Base-by-base conservation (phyloP, 2,113 vertebrate genomes). In the Opisthocomus hoazin region DNA sequence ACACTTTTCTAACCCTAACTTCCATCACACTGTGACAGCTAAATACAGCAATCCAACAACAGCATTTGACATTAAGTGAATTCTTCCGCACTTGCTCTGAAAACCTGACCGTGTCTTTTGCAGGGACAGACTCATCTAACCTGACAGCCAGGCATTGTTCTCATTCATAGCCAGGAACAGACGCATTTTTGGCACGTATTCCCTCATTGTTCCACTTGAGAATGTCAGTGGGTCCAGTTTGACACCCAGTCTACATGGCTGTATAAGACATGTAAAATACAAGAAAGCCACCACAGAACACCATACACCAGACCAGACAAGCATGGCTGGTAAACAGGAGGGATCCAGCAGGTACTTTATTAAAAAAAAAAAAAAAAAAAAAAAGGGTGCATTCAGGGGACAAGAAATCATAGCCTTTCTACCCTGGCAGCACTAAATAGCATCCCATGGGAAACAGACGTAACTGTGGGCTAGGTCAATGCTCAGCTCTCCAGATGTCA, bases 131-230 rank as follows among this genome's bases (percentile, higher is more conserved):
- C 78, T 94, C 88, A 92, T 94, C 69, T 87, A 95, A 92, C 90
- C 78, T 97, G 96, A 96, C 96, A 94, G 93, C 66, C 69, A 96
- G 89, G 93, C 96, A 93, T 76, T 95, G 87, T 94, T 94, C 94
- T 84, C 87, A 87, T 70, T 91, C 85, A 84, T 17, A 87, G 86
- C 60, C 79, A 87, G 58, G 86, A 84, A 96, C 61, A 85, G 77
- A 89, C 11, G 18, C 15, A 1, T 66, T 96, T 74, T 71, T 94
- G 94, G 65, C 96, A 83, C 11, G 1, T 71, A 87, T 43, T 91
- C 53, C 53, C 68, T 86, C 84, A 87, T 89, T 94, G 81, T 86
- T 95, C 82, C 73, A 73, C 84, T 90, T 79, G 76, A 90, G 84
- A 91, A 95, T 46, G 71, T 50, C 73, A 94, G 2, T 41, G 27